These are phyloP conservation scores for Indicator maculatus DNA, from an alignment of 2,113 vertebrate genomes.

Conservation along the genomic window DNA sequence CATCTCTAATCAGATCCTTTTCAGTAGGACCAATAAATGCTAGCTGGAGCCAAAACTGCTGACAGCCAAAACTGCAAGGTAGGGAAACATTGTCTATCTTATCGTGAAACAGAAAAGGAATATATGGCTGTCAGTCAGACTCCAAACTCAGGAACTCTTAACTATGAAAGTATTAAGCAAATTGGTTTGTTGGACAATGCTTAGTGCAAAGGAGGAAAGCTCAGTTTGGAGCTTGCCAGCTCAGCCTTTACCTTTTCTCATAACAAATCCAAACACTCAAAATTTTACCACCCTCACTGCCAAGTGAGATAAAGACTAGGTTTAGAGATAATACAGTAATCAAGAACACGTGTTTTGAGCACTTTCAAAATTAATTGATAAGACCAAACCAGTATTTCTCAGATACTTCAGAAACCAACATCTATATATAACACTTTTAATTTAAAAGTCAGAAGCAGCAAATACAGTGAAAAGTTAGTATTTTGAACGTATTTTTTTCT, in stretches of 20 bases:
- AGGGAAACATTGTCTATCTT: background rate
- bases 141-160: background rate
- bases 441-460: background rate
- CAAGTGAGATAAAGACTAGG: background rate
- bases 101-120: background rate
- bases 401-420: background rate
- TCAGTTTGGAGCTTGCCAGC: background rate
- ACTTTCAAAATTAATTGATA: background rate
- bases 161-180: background rate
- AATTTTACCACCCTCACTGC: background rate
- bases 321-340: background rate
- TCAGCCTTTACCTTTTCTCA: background rate
- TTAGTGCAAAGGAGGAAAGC: background rate
- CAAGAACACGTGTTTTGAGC: background rate
- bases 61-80: background rate
- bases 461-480: background rate
- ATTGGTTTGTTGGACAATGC: background rate
- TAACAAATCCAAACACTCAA: background rate
- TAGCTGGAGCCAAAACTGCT: background rate
- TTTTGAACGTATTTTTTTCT: background rate
- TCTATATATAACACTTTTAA: background rate
- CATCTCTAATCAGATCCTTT: background rate
- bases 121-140: background rate
- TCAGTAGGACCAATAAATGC: background rate
- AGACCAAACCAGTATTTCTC: background rate